phyloP scores from a whole-genome alignment of 2,888 invertebrate genomes.

The Agriotes lineatus region DNA sequence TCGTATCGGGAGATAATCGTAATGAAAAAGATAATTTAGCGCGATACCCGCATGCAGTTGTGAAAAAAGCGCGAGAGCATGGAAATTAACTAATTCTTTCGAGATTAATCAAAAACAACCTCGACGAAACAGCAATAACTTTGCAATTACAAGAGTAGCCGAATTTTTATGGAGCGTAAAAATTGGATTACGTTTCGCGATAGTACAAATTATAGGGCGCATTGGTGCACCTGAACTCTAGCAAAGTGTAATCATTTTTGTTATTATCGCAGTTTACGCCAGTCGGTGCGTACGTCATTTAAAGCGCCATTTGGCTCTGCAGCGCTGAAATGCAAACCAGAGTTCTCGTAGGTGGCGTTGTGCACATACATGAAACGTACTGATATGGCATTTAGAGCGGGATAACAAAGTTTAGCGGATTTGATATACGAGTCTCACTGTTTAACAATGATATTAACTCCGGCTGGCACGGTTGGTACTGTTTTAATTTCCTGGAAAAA shows the following conservation, averaged over 20 bases:
- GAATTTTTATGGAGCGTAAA: constrained; percentile 20
- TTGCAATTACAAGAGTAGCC: constrained; percentile 20
- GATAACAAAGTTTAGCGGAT: constrained; percentile 42
- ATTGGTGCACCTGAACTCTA: constrained; percentile 29
- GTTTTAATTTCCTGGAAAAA: constrained; percentile 46
- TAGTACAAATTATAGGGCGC: constrained; percentile 27
- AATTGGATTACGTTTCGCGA: constrained; percentile 25
- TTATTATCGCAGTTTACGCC: constrained; percentile 36
- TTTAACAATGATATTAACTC: constrained; percentile 44
- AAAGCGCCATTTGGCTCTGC: constrained; percentile 27
- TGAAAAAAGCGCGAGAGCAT: constrained; percentile 4
- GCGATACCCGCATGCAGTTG: neutral
- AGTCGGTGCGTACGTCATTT: constrained; percentile 27
- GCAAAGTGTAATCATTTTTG: constrained; percentile 29
- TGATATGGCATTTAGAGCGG: constrained; percentile 40
- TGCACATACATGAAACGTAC: constrained; percentile 38
- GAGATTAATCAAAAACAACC: constrained; percentile 19
- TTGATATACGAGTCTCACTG: constrained; percentile 42
- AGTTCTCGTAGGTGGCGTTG: constrained; percentile 23
- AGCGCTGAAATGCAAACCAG: constrained; percentile 28
- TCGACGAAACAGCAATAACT: constrained; percentile 12
- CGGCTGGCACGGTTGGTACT: constrained; percentile 38
- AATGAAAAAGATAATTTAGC: neutral
- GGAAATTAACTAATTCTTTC: constrained; percentile 6
- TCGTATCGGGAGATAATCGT: neutral